phyloP scores from a whole-genome alignment of 2,888 invertebrate species.

The Kryphioiulus occultus region DNA sequence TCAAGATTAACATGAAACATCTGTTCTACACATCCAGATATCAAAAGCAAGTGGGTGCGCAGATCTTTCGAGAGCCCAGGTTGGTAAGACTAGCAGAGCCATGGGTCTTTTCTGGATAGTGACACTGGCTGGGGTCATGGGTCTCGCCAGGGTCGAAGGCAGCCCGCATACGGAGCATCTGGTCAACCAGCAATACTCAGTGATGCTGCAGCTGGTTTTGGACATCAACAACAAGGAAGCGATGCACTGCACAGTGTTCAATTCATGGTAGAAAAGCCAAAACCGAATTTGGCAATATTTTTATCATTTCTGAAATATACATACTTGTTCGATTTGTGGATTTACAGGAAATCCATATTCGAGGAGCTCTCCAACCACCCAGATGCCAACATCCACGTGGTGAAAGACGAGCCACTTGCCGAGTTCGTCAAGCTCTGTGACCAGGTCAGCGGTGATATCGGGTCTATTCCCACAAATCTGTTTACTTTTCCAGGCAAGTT shows the following conservation, averaged over 20 bases:
- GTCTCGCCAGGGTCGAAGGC: background rate
- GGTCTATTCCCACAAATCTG: background rate
- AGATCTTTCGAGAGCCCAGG: too few relatives aligned
- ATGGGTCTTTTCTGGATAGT: background rate
- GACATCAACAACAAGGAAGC: background rate
- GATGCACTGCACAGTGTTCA: background rate
- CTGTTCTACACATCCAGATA: too few relatives aligned
- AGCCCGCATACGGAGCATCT: background rate
- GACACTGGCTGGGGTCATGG: background rate
- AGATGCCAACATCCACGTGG: background rate
- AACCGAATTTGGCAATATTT: background rate
- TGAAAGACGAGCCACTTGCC: background rate
- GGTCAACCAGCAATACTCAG: conserved; percentile 3
- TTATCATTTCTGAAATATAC: conserved; percentile 24
- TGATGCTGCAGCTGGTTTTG: background rate
- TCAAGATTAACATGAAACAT: too few relatives aligned
- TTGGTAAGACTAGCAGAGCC: background rate
- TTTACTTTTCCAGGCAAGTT: conserved; percentile 10
- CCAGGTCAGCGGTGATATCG: background rate
- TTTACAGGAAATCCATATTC: conserved; percentile 17
- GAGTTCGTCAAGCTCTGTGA: background rate
- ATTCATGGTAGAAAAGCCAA: background rate
- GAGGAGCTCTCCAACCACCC: background rate
- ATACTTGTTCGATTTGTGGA: too few relatives aligned
- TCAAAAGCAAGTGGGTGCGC: too few relatives aligned